Evolutionary conservation across 2,113 vertebrate genomes (phyloP), one percentile per base, ranked within the genome.

Genomic region (Larimichthys crocea): DNA sequence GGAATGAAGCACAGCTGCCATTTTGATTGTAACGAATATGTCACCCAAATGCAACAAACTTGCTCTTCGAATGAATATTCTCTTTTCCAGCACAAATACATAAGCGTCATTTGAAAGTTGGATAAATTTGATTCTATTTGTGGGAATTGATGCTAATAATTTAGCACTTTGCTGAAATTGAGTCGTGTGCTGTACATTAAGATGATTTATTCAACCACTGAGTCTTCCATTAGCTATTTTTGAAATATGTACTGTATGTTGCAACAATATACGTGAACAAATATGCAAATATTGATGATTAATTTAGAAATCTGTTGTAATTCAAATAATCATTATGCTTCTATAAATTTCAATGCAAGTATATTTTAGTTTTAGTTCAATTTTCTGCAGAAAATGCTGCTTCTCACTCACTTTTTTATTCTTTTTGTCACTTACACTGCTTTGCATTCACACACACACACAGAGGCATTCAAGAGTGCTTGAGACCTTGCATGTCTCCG

Each of bases 391-490:
- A 52, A n/a, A 52, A 52, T 52, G 19, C 0, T 26, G 1, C 26
- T 53, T 55, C n/a, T 55, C 52, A 55, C 3, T 55, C 61, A n/a
- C n/a, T 48, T 3, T 59, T 63, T 50, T 11, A 26, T 49, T 14
- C 17, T 11, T 16, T 66, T 75, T 31, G 35, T 80, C 49, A 57
- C 56, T 79, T n/a, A 55, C 10, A 55, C 8, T 4, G 52, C 52
- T 3, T 55, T 22, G 20, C 22, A 24, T 24, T 10, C 53, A 61
- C 52, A 55, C n/a, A 11, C n/a, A 11, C 5, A 8, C 65, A 66
- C 63, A n/a, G 50, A 74, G 6, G 50, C 48, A n/a, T 67, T 80
- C 7, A 35, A 50, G 50, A 49, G 46, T 60, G 40, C 52, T 73
- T 16, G 4, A 63, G 50, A 72, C 46, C 35, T 55, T 29, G 40